These are phyloP conservation scores for Cryptoprocta ferox DNA, from an alignment of 2,797 vertebrate genomes.

Conservation along the genomic window DNA sequence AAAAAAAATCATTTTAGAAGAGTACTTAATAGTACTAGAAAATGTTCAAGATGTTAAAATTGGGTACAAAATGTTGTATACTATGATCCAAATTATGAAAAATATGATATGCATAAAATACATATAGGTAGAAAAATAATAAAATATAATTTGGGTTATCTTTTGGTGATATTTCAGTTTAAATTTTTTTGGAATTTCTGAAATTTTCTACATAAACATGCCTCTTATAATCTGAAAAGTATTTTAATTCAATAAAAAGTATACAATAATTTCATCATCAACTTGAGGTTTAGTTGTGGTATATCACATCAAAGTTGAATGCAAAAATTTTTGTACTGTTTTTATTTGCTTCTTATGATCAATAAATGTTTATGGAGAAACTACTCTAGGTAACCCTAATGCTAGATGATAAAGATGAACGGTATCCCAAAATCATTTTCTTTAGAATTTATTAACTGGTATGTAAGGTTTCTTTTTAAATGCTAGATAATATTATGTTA, in stretches of 20 bases:
- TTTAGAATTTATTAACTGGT: neutral
- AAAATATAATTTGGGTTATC: neutral
- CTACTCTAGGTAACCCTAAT: neutral
- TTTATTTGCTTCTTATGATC: neutral
- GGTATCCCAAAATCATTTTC: neutral
- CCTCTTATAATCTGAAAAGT: neutral
- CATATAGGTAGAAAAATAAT: neutral
- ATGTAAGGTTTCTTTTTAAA: neutral
- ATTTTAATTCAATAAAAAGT: neutral
- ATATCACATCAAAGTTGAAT: neutral
- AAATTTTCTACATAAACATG: neutral
- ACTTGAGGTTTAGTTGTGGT: neutral
- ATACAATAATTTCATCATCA: neutral
- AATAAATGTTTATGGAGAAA: neutral
- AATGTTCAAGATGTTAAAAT: neutral
- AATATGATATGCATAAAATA: neutral
- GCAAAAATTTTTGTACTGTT: neutral
- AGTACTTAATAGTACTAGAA: neutral
- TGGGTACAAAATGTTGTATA: neutral
- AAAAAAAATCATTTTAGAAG: neutral
- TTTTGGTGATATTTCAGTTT: neutral
- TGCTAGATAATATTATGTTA: neutral
- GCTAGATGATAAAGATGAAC: neutral
- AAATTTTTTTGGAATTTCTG: neutral
- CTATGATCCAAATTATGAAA: neutral